Conservation (phyloP, 2,797 vertebrate species). For the Champsocephalus gunnari region DNA sequence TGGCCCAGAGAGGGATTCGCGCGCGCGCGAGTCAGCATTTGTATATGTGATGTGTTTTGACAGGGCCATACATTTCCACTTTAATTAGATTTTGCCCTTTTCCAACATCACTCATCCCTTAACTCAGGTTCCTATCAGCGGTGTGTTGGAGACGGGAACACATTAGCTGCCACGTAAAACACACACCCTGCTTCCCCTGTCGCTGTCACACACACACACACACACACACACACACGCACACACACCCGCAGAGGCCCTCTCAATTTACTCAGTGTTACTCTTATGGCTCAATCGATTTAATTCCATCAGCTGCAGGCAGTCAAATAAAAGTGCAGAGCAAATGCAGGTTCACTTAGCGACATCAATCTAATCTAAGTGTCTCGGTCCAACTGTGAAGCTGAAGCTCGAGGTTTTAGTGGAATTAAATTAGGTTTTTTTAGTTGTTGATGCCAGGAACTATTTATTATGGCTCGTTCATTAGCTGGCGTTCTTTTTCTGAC, state of each 20-base stretch:
- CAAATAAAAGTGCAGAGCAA: constrained; percentile 43
- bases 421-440: constrained; percentile 31
- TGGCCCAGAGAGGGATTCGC: constrained; percentile 21
- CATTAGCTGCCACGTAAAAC: constrained; percentile 32
- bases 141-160: constrained; percentile 24
- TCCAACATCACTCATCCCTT: constrained; percentile 32
- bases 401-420: constrained; percentile 34
- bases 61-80: constrained; percentile 70
- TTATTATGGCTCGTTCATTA: constrained; percentile 18
- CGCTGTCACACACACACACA: constrained; percentile 3
- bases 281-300: constrained; percentile 50
- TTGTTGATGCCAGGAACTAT: constrained; percentile 10
- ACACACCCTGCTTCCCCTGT: constrained; percentile 25
- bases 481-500: not conserved
- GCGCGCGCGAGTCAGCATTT: constrained; percentile 37
- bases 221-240: not conserved
- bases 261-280: constrained; percentile 43
- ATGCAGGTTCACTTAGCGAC: constrained; percentile 49
- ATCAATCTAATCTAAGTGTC: constrained; percentile 55
- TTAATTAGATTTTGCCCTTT: constrained; percentile 71
- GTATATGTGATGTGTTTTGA: constrained; percentile 48
- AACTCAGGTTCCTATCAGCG: constrained; percentile 45
- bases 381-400: not conserved
- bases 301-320: constrained; percentile 48
- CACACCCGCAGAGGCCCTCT: constrained; percentile 24